A percentile compares a stretch with the other conserved stretches of the same genome.
Evolutionary conservation across 2,888 invertebrate species (phyloP).

Genomic region (Cyclophora punctaria): DNA sequence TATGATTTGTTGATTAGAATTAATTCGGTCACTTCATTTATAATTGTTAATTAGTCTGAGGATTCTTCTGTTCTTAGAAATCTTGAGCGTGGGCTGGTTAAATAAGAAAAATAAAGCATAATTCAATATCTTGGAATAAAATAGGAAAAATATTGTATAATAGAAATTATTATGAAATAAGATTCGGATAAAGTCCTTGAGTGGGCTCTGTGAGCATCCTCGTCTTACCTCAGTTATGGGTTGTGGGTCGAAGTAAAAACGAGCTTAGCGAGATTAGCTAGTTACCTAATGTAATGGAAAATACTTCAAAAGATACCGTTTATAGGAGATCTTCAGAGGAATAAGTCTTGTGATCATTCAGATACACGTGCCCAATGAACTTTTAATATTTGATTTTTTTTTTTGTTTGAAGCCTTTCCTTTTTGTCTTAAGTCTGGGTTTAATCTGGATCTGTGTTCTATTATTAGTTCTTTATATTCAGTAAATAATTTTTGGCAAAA

Average conservation of each 20-base stretch:
- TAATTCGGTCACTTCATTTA: no score
- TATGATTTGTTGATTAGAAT: no score
- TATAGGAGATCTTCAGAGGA: constrained; percentile 28
- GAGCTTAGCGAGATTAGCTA: constrained; percentile 47
- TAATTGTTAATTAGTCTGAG: no score
- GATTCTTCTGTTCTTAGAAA: no score
- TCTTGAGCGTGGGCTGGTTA: no score
- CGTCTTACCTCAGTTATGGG: constrained; percentile 17
- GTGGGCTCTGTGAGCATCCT: constrained; percentile 38
- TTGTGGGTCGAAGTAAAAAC: constrained; percentile 28
- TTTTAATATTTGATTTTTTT: constrained; percentile 8
- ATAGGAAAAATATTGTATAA: constrained; percentile 13
- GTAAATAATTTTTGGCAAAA: no score
- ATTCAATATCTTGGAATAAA: constrained; percentile 4
- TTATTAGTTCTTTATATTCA: no score
- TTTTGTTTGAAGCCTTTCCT: no score
- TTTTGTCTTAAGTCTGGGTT: no score
- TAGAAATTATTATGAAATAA: constrained; percentile 28
- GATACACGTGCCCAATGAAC: constrained; percentile 22
- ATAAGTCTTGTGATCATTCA: constrained; percentile 24
- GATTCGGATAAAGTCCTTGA: constrained; percentile 38
- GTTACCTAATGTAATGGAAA: constrained; percentile 57
- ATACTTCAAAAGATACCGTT: constrained; percentile 43
- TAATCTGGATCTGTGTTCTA: no score
- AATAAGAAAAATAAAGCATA: not conserved